A percentile compares a stretch with the other conserved stretches of the same genome.
These are phyloP conservation scores for Holotrichia oblita DNA, from an alignment of 1,140 invertebrate genomes.

Conservation along the genomic window DNA sequence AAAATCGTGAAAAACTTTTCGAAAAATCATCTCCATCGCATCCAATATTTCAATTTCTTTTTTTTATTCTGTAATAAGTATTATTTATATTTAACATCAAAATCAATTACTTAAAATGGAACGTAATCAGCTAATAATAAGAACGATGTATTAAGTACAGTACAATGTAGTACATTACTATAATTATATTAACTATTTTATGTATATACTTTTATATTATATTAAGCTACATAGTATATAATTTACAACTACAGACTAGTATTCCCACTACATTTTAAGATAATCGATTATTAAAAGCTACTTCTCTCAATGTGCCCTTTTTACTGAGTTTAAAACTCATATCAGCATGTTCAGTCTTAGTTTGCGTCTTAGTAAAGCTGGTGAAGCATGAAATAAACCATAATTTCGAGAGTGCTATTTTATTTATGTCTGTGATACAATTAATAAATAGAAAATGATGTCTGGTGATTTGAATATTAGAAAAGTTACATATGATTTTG, in stretches of 20 bases:
- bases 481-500: too few species aligned
- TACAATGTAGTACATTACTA: conserved; percentile 10
- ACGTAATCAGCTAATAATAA: not conserved
- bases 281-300: conserved; percentile 24
- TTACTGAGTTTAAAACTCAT: too few species aligned
- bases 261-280: conserved; percentile 4
- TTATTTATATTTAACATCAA: conserved; percentile 32
- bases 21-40: conserved; percentile 17
- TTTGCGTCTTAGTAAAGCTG: too few species aligned
- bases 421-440: not conserved
- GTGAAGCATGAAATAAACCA: too few species aligned
- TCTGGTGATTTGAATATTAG: not conserved
- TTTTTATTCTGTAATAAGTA: not conserved
- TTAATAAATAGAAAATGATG: not conserved
- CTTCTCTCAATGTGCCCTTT: not conserved
- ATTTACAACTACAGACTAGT: conserved; percentile 38
- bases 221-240: conserved; percentile 21
- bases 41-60: not conserved
- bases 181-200: not conserved
- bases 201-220: conserved; percentile 19
- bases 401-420: not conserved
- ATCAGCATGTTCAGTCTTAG: too few species aligned
- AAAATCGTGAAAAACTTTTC: conserved; percentile 9
- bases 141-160: conserved; percentile 6
- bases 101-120: conserved; percentile 32